These are phyloP conservation scores for Marasmarcha lunaedactyla DNA, from an alignment of 2,888 invertebrate species.

Conservation along the genomic window DNA sequence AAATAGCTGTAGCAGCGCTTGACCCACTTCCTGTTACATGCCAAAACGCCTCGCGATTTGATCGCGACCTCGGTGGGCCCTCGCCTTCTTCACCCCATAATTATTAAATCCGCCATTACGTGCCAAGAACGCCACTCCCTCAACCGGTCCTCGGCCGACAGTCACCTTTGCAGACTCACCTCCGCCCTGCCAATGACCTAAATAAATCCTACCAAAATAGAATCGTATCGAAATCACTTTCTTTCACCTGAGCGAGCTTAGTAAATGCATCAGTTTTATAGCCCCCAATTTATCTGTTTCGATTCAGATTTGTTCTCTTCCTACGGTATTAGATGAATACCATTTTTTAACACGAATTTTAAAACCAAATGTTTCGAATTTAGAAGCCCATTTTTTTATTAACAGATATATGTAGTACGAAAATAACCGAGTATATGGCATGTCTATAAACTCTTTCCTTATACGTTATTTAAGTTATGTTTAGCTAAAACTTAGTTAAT, in stretches of 20 bases:
- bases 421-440: too few relatives aligned
- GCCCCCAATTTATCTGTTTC: background rate
- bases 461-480: too few relatives aligned
- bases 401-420: too few relatives aligned
- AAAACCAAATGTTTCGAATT: too few relatives aligned
- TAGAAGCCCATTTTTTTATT: too few relatives aligned
- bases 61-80: conserved; percentile 58
- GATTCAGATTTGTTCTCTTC: background rate
- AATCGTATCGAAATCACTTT: conserved; percentile 16
- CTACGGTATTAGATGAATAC: too few relatives aligned
- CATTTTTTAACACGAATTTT: too few relatives aligned
- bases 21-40: conserved; percentile 66
- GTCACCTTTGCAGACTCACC: conserved; percentile 9
- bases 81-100: conserved; percentile 55
- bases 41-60: conserved; percentile 65
- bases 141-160: conserved; percentile 6
- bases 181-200: conserved; percentile 4
- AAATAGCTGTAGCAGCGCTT: conserved; percentile 63
- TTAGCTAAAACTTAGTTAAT: too few relatives aligned
- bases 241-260: conserved; percentile 16
- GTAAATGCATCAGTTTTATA: conserved; percentile 5
- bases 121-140: conserved; percentile 42
- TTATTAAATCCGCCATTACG: conserved; percentile 55
- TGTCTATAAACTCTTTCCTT: too few relatives aligned
- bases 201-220: conserved; percentile 4